Conservation (phyloP, 2,797 vertebrate species). For the Tapera naevia region DNA sequence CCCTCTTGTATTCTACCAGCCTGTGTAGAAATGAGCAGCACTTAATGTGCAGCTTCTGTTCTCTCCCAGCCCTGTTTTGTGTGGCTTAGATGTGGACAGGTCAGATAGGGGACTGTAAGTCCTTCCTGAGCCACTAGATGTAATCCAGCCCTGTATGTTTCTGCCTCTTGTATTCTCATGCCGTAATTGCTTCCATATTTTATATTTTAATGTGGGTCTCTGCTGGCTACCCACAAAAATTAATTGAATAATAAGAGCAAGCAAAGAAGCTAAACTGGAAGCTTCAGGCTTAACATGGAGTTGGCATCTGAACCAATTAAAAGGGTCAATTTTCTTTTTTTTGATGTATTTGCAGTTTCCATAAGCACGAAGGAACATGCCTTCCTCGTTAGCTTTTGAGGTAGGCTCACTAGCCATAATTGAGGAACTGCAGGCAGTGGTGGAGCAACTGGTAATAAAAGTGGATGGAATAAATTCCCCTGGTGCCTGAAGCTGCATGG, state of each 20-base stretch:
- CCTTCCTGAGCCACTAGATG: neutral
- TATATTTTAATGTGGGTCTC: neutral
- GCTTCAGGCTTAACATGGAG: neutral
- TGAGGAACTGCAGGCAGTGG: slow-evolving; percentile 2
- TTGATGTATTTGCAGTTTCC: neutral
- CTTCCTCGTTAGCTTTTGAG: neutral
- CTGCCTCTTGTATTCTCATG: neutral
- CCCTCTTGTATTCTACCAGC: neutral
- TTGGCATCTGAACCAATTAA: neutral
- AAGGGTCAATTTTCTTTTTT: neutral
- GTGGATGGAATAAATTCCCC: neutral
- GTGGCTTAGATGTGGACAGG: neutral
- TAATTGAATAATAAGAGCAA: neutral
- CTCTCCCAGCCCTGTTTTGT: neutral
- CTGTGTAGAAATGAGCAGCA: neutral
- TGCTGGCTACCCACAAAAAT: neutral
- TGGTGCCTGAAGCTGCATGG: slow-evolving; percentile 25
- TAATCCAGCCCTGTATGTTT: neutral
- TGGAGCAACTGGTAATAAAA: slow-evolving; percentile 11
- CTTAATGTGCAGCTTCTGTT: neutral
- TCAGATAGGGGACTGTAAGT: neutral
- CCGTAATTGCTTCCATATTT: neutral
- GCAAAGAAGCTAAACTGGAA: neutral
- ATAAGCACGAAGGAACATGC: neutral
- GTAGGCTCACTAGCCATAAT: neutral